phyloP scores from a whole-genome alignment of 2,888 invertebrate genomes.

The Scaptomyza caliginosa region DNA sequence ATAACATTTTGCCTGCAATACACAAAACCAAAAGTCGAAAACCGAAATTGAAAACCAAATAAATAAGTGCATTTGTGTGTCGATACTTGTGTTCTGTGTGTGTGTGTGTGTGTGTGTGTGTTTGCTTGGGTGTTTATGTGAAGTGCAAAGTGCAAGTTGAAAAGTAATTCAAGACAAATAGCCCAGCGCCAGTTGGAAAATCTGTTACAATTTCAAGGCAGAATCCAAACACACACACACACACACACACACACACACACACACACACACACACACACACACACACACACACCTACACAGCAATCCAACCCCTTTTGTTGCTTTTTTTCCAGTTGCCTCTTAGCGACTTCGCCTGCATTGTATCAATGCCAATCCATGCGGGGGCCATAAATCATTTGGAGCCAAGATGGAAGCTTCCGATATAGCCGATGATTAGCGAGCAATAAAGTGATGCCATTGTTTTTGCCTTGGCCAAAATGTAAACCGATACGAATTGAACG shows the following conservation, averaged over 20 bases:
- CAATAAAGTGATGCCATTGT: slow-evolving; percentile 49
- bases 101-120: slow-evolving; percentile 8
- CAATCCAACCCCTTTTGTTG: not conserved
- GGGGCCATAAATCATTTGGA: slow-evolving; percentile 69
- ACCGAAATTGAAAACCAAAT: slow-evolving; percentile 57
- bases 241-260: not conserved
- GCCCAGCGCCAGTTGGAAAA: slow-evolving; percentile 55
- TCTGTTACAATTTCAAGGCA: slow-evolving; percentile 51
- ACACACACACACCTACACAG: too few relatives aligned
- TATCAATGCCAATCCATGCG: slow-evolving; percentile 70
- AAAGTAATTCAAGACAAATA: slow-evolving; percentile 72
- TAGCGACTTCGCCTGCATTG: slow-evolving; percentile 29
- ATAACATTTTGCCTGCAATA: slow-evolving; percentile 49
- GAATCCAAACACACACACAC: slow-evolving; percentile 2
- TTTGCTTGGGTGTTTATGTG: slow-evolving; percentile 17
- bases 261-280: slow-evolving; percentile 1
- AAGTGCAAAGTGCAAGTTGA: slow-evolving; percentile 52
- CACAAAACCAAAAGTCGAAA: slow-evolving; percentile 50
- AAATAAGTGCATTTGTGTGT: slow-evolving; percentile 47
- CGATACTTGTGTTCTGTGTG: not conserved
- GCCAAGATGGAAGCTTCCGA: slow-evolving; percentile 56
- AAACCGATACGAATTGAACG: slow-evolving; percentile 6
- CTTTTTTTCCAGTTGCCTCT: slow-evolving; percentile 6
- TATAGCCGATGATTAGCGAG: slow-evolving; percentile 62
- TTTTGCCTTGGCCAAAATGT: slow-evolving; percentile 21